Base-by-base conservation (phyloP, 1,140 invertebrate genomes). In the Platyura marginata region DNA sequence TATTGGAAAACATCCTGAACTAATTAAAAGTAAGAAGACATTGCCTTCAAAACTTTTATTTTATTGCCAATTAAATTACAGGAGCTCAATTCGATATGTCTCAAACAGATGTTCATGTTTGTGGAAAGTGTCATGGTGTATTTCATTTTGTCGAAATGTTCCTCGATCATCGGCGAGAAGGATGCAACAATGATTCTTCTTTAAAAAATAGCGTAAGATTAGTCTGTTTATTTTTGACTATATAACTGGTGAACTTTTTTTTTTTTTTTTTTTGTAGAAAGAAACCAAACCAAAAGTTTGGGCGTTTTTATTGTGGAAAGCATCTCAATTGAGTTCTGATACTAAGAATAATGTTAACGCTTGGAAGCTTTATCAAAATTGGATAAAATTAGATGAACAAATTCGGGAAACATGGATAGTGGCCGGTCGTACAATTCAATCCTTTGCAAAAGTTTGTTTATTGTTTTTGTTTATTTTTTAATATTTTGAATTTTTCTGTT, bases 221-320 rank as follows among this genome's bases (percentile, higher is more conserved):
- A 48, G 21, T 16, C 18, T 38, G 20, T 50, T 20, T 44, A 42
- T 43, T 18, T 45, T 16, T 43, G 20, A 23, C 11, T 43, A 40
- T 18, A n/a, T 42, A 21, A n/a, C n/a, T n/a, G n/a, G n/a, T n/a
- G n/a, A n/a, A n/a, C n/a, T n/a, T n/a, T n/a, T 29, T 40, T 40
- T 6, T 40, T 16, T 43, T 15, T 33, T 19, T 39, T 53, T 49
- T 46, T 56, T 61, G 2, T 47, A 77, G 74, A 70, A 74, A 57
- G 81, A 84, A 61, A 72, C 71, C 42, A 83, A 82, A 61, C 76
- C 80, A 11, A 78, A 82, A 63, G 76, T 85, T 2, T 85, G 82
- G 81, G 81, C 79, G 36, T 87, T 84, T 56, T 65, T 83, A 10
- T 51, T 87, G 20, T 86, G 81, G 81, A 86, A 85, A 54, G 68